Percentiles rank a stretch among this genome's conserved stretches.
Conservation (phyloP, 2,113 vertebrate genomes). For the Oceanites oceanicus region DNA sequence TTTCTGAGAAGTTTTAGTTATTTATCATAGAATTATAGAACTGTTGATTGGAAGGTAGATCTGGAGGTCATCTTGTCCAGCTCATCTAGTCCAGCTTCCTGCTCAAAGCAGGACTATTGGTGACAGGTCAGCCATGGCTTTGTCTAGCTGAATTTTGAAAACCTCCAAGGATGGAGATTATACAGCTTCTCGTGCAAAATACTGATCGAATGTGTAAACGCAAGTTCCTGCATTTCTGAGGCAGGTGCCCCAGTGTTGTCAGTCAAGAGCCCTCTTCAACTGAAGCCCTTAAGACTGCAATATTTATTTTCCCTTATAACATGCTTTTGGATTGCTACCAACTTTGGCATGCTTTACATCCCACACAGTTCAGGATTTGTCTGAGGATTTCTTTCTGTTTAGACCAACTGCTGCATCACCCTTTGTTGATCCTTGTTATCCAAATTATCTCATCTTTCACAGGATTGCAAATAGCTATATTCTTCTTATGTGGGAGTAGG, state of each 20-base stretch:
- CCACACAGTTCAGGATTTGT: conserved; percentile 31
- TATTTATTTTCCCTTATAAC: conserved; percentile 43
- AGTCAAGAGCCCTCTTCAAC: not conserved
- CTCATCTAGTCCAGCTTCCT: not conserved
- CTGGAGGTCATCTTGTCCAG: not conserved
- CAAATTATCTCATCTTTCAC: conserved; percentile 65
- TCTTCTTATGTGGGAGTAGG: conserved; percentile 59
- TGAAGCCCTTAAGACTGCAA: not conserved
- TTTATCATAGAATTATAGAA: not conserved
- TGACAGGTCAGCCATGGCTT: not conserved
- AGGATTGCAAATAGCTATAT: conserved; percentile 61
- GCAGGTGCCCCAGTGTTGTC: not conserved
- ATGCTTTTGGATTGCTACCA: conserved; percentile 7
- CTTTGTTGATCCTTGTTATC: conserved; percentile 67
- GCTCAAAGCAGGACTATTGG: not conserved
- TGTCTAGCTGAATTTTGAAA: not conserved
- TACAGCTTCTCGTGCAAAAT: not conserved
- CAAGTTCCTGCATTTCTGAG: not conserved
- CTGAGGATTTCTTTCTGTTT: conserved; percentile 47
- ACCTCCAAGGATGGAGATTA: not conserved
- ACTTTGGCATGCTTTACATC: conserved; percentile 29
- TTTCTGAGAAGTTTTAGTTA: not conserved
- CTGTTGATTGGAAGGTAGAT: not conserved
- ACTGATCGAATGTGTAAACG: not conserved
- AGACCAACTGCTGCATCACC: conserved; percentile 54